These are phyloP conservation scores for Odontesthes bonariensis DNA, from an alignment of 2,113 vertebrate genomes.

Conservation along the genomic window DNA sequence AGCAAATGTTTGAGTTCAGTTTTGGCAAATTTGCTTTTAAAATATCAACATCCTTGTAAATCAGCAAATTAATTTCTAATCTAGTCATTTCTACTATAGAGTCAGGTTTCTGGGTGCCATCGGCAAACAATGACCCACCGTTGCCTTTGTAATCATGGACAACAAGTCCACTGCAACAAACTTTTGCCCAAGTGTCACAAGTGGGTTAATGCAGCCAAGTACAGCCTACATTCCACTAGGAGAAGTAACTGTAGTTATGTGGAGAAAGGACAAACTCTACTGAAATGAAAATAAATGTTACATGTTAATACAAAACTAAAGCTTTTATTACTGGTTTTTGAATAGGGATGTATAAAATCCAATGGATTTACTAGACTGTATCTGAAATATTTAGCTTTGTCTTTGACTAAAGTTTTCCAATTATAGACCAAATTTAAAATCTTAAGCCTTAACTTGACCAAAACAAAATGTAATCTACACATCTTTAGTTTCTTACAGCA, in stretches of 20 bases:
- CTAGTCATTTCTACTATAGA: too few relatives aligned
- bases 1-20: too few relatives aligned
- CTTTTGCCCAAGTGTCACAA: background rate
- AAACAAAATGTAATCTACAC: background rate
- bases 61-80: background rate
- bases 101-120: too few relatives aligned
- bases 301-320: background rate
- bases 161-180: too few relatives aligned
- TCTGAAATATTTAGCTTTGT: background rate
- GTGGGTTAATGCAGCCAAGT: background rate
- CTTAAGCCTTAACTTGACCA: fast-evolving
- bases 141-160: too few relatives aligned
- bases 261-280: background rate
- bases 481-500: background rate
- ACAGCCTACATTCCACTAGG: background rate
- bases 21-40: too few relatives aligned
- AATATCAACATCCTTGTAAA: too few relatives aligned
- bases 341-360: background rate
- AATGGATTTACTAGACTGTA: too few relatives aligned
- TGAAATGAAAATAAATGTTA: background rate
- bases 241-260: background rate
- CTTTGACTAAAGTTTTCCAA: background rate
- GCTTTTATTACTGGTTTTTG: background rate
- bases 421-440: background rate
- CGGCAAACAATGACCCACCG: too few relatives aligned